phyloP scores from a whole-genome alignment of 2,113 vertebrate genomes.

The Boleophthalmus pectinirostris region DNA sequence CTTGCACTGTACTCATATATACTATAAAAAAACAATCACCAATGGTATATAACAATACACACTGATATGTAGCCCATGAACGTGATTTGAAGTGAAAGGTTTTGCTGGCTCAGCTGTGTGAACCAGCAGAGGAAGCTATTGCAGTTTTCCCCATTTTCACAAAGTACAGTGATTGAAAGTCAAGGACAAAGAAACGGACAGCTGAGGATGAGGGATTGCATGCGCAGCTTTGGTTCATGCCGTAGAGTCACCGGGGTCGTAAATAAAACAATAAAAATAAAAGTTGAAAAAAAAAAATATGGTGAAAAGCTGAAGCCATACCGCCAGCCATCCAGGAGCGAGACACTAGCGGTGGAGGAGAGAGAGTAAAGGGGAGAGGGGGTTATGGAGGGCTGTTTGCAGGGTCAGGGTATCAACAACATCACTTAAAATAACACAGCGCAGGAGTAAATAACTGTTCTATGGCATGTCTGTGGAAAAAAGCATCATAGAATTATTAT shows the following conservation, averaged over 20 bases:
- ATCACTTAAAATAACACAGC: constrained; percentile 27
- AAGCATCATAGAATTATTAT: neutral
- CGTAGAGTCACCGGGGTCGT: constrained; percentile 41
- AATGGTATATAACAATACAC: constrained; percentile 33
- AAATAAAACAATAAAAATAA: constrained; percentile 1
- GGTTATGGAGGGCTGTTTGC: constrained; percentile 40
- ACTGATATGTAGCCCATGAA: constrained; percentile 38
- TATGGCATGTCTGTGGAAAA: neutral
- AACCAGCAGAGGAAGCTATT: constrained; percentile 33
- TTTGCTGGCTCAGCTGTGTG: constrained; percentile 49
- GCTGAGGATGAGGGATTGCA: constrained; percentile 57
- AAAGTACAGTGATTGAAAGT: constrained; percentile 54
- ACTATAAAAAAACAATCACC: neutral
- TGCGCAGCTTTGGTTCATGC: constrained; percentile 66
- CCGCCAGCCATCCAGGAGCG: constrained; percentile 99
- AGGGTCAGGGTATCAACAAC: constrained; percentile 35
- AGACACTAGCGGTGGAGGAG: constrained; percentile 91
- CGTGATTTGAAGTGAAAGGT: constrained; percentile 48
- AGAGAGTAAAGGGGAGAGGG: constrained; percentile 71
- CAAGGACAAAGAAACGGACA: constrained; percentile 57
- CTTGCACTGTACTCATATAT: too few species aligned
- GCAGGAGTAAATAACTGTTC: constrained; percentile 9
- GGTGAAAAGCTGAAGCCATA: constrained; percentile 91
- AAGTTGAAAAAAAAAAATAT: constrained; percentile 23
- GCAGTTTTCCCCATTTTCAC: constrained; percentile 28